A percentile compares a stretch with the other conserved stretches of the same genome.
Conservation (phyloP, 2,797 vertebrate genomes). For the Austrolebias charrua region DNA sequence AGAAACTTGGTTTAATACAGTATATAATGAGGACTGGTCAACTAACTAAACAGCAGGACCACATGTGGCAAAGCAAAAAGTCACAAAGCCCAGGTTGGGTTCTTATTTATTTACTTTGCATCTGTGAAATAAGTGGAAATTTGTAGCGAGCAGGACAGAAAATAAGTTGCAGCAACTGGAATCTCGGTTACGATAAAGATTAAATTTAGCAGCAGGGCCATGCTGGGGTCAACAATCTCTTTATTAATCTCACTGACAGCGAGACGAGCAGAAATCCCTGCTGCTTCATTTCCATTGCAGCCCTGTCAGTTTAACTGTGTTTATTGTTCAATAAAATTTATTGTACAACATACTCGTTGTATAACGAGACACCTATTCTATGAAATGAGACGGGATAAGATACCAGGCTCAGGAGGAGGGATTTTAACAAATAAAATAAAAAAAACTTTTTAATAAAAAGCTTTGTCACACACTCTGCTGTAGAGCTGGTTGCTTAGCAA, state of each 20-base stretch:
- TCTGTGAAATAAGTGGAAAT: constrained; percentile 7
- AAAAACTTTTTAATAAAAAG: too few relatives aligned
- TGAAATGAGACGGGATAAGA: too few relatives aligned
- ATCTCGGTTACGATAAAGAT: constrained; percentile 21
- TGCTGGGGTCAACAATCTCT: constrained; percentile 2
- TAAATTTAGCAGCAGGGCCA: constrained; percentile 15
- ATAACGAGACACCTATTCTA: too few relatives aligned
- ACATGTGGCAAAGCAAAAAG: too few relatives aligned
- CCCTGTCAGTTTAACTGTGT: neutral
- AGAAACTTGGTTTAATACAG: too few relatives aligned
- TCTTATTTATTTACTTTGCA: constrained; percentile 20
- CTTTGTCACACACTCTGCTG: too few relatives aligned
- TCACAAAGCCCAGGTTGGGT: too few relatives aligned
- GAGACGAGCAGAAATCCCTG: neutral
- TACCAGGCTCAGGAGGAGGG: too few relatives aligned
- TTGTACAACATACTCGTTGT: neutral
- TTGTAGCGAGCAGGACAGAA: neutral
- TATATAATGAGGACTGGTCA: too few relatives aligned
- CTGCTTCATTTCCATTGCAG: neutral
- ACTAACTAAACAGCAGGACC: too few relatives aligned
- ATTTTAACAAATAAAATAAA: too few relatives aligned
- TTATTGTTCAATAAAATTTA: neutral
- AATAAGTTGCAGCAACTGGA: constrained; percentile 6
- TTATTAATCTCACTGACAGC: constrained; percentile 5
- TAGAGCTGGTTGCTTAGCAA: too few relatives aligned